These are phyloP conservation scores for Zapus hudsonius DNA, from an alignment of 2,113 vertebrate genomes.

Conservation along the genomic window DNA sequence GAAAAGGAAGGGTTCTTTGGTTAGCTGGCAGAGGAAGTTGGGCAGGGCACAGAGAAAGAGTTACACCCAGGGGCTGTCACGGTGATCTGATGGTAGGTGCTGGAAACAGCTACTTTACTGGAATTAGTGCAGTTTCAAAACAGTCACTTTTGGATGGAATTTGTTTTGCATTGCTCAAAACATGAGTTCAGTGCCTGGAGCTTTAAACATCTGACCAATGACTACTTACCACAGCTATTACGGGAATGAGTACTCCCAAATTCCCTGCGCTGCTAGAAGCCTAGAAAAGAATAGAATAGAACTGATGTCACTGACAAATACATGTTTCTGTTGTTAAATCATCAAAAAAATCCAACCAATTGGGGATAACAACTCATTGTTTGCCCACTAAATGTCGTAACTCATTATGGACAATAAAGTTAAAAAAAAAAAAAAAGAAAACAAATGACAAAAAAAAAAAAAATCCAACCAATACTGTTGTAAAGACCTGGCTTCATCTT, in stretches of 20 bases:
- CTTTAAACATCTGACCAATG: background rate
- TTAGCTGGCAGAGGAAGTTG: fast-evolving
- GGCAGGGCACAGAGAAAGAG: background rate
- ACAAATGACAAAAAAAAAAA: background rate
- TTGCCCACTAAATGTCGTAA: no score
- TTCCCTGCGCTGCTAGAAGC: conserved; percentile 98
- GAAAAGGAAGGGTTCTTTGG: background rate
- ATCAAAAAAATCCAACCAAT: background rate
- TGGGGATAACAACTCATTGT: no score
- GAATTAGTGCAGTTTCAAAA: background rate
- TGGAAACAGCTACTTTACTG: background rate
- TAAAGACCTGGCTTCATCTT: background rate
- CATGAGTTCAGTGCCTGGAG: background rate
- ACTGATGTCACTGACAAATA: background rate
- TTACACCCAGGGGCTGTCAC: fast-evolving
- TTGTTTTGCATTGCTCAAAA: background rate
- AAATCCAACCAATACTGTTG: background rate
- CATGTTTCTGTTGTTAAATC: background rate
- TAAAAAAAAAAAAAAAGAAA: no score
- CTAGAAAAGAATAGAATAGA: conserved; percentile 82
- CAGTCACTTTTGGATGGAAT: background rate
- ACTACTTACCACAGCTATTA: conserved; percentile 97
- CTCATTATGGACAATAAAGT: no score
- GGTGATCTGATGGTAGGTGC: background rate
- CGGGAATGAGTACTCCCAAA: conserved; percentile 97